Evolutionary conservation across 2,113 vertebrate species (phyloP).

Genomic region (Nansenia antarctica): DNA sequence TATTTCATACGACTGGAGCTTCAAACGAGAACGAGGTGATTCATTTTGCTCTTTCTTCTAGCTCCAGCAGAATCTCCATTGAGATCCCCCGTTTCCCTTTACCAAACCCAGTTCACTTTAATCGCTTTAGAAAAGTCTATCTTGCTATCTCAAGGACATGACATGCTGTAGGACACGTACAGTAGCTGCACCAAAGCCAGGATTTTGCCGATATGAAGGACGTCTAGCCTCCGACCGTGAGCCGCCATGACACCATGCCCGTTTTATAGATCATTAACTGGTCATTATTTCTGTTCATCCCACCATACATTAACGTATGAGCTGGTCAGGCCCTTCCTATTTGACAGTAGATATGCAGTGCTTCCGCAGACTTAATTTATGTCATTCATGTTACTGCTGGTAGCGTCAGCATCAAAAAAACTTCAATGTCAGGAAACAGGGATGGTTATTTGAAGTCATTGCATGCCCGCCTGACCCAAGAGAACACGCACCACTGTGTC

Average conservation of each 20-base stretch:
- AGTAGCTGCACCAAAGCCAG: neutral
- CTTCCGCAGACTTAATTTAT: conserved; percentile 31
- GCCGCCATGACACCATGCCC: no score
- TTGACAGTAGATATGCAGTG: conserved; percentile 8
- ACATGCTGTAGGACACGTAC: neutral
- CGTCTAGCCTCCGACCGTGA: no score
- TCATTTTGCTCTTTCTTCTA: neutral
- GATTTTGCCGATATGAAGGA: neutral
- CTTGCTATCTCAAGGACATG: neutral
- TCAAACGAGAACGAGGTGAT: neutral
- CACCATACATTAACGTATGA: no score
- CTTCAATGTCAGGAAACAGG: no score
- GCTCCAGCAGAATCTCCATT: neutral
- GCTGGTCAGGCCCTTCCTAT: no score
- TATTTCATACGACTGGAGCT: conserved; percentile 1
- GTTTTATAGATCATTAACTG: no score
- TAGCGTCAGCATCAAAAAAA: conserved; percentile 5
- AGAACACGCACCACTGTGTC: no score
- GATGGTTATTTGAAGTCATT: no score
- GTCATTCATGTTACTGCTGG: conserved; percentile 32
- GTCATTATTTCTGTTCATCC: no score
- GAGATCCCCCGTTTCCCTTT: neutral
- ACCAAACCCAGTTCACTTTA: neutral
- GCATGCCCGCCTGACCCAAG: no score
- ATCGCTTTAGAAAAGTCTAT: neutral